Evolutionary conservation across 2,888 invertebrate species (phyloP), one percentile per base, ranked within the genome.

Genomic region (Pycnomerus fuliginosus): DNA sequence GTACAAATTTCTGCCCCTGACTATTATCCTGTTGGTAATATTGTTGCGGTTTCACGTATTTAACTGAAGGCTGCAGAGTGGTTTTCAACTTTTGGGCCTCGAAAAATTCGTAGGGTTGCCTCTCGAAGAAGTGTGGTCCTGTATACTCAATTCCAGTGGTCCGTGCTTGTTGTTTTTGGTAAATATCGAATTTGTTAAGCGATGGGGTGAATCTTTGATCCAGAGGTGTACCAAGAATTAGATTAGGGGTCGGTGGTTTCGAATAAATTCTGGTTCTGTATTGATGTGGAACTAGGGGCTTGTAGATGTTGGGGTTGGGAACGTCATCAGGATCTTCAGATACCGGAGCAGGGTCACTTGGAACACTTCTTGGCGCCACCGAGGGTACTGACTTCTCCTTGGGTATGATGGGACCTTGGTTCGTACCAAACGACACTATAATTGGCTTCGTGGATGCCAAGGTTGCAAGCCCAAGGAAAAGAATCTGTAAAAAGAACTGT

Each of bases 351-450:
- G 72, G 70, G 40, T 48, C 55, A 16, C 16, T 2, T 34, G 25
- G 20, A 35, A 49, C 2, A 50, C 48, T 13, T 44, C 50, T 7
- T 45, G 55, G 25, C 7, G 37, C 29, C 4, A 46, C 38, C 13
- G 37, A 33, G 3, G 44, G 36, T n/a, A 38, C 42, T 12, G 34
- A 28, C 12, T 24, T 16, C 17, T 16, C 17, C 2, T 22, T 33
- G 11, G 69, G 69, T 11, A 67, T 50, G 27, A 73, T 72, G 17
- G 71, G 70, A n/a, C 70, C 72, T 56, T 65, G 61, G 16, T 67
- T 71, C 2, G 72, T 72, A 20, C 72, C 72, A 49, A 69, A 73
- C 22, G 67, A 61, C 16, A 73, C 72, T 69, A 69, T 70, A 43
- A 72, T 69, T 20, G 70, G 67, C 43, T 68, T 64, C 16, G 65